These are phyloP conservation scores for Condylostylus longicornis DNA, from an alignment of 1,140 invertebrate species.

Conservation along the genomic window DNA sequence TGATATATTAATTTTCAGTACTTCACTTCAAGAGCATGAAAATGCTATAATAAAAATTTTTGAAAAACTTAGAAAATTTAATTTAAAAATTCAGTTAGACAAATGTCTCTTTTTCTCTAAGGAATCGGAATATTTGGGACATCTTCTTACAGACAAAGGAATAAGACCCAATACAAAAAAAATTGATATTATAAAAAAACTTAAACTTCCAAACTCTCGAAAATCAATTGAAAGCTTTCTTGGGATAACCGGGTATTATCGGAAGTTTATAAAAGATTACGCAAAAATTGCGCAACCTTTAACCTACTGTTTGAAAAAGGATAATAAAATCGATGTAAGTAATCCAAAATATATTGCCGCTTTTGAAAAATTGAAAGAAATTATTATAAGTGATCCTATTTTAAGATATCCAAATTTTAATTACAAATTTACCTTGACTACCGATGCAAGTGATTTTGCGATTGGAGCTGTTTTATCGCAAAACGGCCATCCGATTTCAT, in stretches of 20 bases:
- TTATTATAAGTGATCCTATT: constrained; percentile 21
- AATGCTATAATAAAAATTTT: too few species aligned
- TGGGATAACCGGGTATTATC: constrained; percentile 21
- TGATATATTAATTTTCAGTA: too few species aligned
- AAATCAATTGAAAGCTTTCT: constrained; percentile 15
- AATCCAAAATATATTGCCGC: constrained; percentile 31
- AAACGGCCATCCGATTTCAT: constrained; percentile 18
- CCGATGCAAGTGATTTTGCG: constrained; percentile 16
- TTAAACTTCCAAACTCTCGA: constrained; percentile 11
- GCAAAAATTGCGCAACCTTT: constrained; percentile 6
- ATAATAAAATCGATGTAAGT: constrained; percentile 11
- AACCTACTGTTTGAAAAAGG: constrained; percentile 7
- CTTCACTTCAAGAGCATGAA: too few species aligned
- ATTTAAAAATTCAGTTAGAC: too few species aligned
- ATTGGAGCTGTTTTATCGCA: constrained; percentile 22
- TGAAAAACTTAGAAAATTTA: too few species aligned
- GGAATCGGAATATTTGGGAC: constrained; percentile 3
- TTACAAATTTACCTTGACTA: constrained; percentile 12
- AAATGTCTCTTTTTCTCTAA: too few species aligned
- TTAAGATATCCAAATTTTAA: constrained; percentile 11
- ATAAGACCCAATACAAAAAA: constrained; percentile 13
- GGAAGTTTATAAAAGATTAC: constrained; percentile 12
- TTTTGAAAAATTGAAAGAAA: constrained; percentile 24
- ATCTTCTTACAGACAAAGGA: constrained; percentile 15
- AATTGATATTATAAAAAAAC: constrained; percentile 10